phyloP scores from a whole-genome alignment of 1,140 invertebrate species.

The Tetragnatha versicolor region DNA sequence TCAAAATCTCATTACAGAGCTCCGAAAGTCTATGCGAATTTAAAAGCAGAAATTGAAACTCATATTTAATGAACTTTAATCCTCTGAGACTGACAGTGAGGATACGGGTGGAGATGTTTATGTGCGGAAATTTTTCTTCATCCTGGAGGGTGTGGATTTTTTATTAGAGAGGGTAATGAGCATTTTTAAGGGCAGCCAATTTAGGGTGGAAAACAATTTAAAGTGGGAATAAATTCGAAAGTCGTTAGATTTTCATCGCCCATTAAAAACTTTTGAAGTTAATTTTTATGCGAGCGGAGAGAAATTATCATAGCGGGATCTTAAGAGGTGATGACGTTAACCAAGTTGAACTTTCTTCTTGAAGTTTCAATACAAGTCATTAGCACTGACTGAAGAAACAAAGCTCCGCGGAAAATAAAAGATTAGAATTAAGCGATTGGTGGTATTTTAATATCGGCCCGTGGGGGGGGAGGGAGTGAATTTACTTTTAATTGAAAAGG shows the following conservation, averaged over 20 bases:
- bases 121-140: background rate
- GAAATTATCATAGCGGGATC: slow-evolving; percentile 21
- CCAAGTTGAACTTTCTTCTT: too few relatives aligned
- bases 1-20: slow-evolving; percentile 53
- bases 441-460: too few relatives aligned
- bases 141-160: slow-evolving; percentile 26
- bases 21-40: slow-evolving; percentile 20
- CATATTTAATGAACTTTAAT: slow-evolving; percentile 54
- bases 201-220: slow-evolving; percentile 37
- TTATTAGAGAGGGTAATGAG: slow-evolving; percentile 31
- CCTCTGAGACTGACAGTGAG: slow-evolving; percentile 18
- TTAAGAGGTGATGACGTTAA: too few relatives aligned
- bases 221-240: background rate
- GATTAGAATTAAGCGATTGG: too few relatives aligned
- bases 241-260: slow-evolving; percentile 43
- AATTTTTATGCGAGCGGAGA: slow-evolving; percentile 25
- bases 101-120: background rate
- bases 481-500: too few relatives aligned
- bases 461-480: too few relatives aligned
- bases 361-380: too few relatives aligned
- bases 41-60: slow-evolving; percentile 56
- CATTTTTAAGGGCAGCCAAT: slow-evolving; percentile 16
- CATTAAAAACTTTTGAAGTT: slow-evolving; percentile 50
- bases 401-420: too few relatives aligned
- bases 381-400: too few relatives aligned